Evolutionary conservation across 2,888 invertebrate genomes (phyloP).

Genomic region (Ectobius pallidus): DNA sequence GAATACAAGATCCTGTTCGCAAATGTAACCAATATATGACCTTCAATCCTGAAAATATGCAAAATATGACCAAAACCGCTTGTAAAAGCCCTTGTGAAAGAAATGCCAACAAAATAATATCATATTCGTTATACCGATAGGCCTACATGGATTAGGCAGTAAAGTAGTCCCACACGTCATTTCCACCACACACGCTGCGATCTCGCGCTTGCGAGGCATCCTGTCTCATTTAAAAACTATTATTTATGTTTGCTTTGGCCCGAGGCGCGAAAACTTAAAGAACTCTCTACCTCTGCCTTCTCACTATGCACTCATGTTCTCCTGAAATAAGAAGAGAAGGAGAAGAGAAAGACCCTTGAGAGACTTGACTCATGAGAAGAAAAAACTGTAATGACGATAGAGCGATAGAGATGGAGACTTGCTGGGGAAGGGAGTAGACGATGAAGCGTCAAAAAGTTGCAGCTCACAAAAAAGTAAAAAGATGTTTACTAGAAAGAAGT

Average conservation of each 20-base stretch:
- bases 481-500: not conserved
- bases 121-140: too few relatives aligned
- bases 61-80: too few relatives aligned
- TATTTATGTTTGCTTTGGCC: constrained; percentile 49
- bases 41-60: too few relatives aligned
- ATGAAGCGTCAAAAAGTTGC: constrained; percentile 38
- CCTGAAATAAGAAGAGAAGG: constrained; percentile 52
- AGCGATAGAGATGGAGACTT: constrained; percentile 4
- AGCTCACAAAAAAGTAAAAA: constrained; percentile 19
- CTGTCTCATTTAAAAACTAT: constrained; percentile 63
- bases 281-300: constrained; percentile 43
- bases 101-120: too few relatives aligned
- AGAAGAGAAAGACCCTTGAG: constrained; percentile 51
- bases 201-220: not conserved
- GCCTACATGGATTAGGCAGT: constrained; percentile 18
- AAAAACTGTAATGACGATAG: constrained; percentile 12
- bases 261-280: constrained; percentile 47
- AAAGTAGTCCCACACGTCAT: constrained; percentile 19
- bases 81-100: too few relatives aligned
- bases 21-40: too few relatives aligned
- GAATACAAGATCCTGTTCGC: too few relatives aligned
- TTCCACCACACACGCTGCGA: constrained; percentile 33
- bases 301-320: constrained; percentile 49
- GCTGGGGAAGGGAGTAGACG: constrained; percentile 31
- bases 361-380: too few relatives aligned